Evolutionary conservation across 2,888 invertebrate genomes (phyloP), one percentile per base, ranked within the genome.

Genomic region (Carpatolechia fugitivella): DNA sequence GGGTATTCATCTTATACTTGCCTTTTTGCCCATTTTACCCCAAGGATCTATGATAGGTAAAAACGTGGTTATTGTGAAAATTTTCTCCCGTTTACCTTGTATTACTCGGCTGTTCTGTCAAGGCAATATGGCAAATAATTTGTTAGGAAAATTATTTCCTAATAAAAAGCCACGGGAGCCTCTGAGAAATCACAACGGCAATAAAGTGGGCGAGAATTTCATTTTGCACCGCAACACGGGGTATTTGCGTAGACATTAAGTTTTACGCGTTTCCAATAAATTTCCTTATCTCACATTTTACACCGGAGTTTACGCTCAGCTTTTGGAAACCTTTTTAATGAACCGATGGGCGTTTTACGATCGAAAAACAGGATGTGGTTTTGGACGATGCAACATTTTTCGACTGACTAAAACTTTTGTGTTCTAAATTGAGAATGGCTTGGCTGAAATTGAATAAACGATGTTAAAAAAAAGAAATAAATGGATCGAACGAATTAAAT

Each of bases 201-300:
- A 61, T 67, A 62, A 66, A 61, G 38, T 7, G 50, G 55, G 47
- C 60, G 56, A 57, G 64, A 66, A 63, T 52, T 59, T 49, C 56
- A 61, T 63, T 65, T 66, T 47, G 46, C 56, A 53, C 48, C 56
- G 58, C 52, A 60, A 59, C 57, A 54, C 60, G 61, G 62, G 59
- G 52, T 55, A 58, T 65, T 68, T 62, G 63, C 60, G 60, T 61
- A 60, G 59, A 53, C 65, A 65, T 70, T 68, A 69, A 60, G 60
- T 65, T 70, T 67, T 66, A 70, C 61, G 61, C 51, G 52, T 68
- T 70, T 65, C 61, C 67, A 68, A 75, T 73, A 71, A 67, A 66
- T 68, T 67, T 62, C 60, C 55, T 62, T 60, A 68, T 65, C 61
- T 62, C 58, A 57, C 48, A 53, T 55, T 60, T 67, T 33, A 33